Conservation (phyloP, 1,140 invertebrate genomes). For the Phortica variegata region DNA sequence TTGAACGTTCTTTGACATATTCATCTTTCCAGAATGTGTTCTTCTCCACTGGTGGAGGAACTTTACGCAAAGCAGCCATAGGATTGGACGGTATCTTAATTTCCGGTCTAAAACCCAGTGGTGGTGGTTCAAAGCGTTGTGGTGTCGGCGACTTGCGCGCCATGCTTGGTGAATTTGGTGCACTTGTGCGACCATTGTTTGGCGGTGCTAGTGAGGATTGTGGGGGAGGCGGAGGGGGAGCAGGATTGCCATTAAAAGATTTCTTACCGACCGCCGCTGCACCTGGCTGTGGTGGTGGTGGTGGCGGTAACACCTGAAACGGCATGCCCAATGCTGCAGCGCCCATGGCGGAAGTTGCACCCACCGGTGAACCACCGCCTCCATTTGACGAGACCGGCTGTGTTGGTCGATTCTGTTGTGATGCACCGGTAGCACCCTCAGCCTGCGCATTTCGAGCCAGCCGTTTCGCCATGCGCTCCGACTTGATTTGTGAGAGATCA, state of each 20-base stretch:
- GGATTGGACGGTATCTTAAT: constrained; percentile 71
- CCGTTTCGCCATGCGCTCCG: constrained; percentile 83
- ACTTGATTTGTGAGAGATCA: constrained; percentile 85
- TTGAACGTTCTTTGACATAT: constrained; percentile 50
- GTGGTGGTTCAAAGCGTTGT: constrained; percentile 55
- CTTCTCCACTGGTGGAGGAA: constrained; percentile 57
- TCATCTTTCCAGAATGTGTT: constrained; percentile 57
- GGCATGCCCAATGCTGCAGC: constrained; percentile 63
- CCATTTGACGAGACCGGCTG: constrained; percentile 46
- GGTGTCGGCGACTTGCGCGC: constrained; percentile 56
- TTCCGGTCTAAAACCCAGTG: constrained; percentile 62
- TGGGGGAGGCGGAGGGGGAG: constrained; percentile 64
- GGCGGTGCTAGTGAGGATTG: constrained; percentile 57
- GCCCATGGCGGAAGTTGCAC: constrained; percentile 43
- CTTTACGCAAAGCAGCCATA: constrained; percentile 61
- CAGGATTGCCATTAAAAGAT: constrained; percentile 32
- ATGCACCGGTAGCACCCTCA: constrained; percentile 57
- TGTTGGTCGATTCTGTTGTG: constrained; percentile 52
- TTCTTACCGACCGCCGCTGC: constrained; percentile 48
- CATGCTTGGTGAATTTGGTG: constrained; percentile 50
- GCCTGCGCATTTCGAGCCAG: constrained; percentile 60
- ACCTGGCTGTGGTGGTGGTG: constrained; percentile 60
- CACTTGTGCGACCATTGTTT: constrained; percentile 36
- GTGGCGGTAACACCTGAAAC: constrained; percentile 69
- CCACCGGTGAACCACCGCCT: constrained; percentile 30